These are phyloP conservation scores for Poliocrania exsul DNA, from an alignment of 2,797 vertebrate species.

Conservation along the genomic window DNA sequence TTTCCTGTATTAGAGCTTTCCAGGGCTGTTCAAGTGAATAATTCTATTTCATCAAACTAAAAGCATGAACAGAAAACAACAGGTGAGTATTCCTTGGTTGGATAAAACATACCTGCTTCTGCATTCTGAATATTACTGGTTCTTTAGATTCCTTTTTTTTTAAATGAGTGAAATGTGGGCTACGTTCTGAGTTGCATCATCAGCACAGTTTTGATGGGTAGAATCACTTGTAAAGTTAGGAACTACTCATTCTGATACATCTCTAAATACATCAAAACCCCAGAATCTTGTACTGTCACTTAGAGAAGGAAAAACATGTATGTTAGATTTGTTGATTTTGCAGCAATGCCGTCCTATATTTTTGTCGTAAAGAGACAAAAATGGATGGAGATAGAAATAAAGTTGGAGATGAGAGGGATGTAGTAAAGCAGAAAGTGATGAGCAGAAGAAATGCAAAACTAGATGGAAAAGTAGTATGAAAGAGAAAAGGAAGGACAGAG, in stretches of 20 bases:
- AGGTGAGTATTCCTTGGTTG: neutral
- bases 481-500: neutral
- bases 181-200: neutral
- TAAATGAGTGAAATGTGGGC: neutral
- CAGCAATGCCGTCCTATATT: neutral
- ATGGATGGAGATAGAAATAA: neutral
- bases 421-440: neutral
- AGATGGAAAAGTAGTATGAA: neutral
- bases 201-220: neutral
- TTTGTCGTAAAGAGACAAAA: neutral
- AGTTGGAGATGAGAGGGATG: neutral
- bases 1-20: neutral
- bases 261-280: neutral
- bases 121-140: neutral
- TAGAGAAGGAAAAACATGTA: neutral
- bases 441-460: neutral
- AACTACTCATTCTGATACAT: neutral
- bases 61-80: neutral
- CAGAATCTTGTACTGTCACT: neutral
- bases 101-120: neutral
- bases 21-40: neutral
- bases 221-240: neutral
- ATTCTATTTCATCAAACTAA: neutral
- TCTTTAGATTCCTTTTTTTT: neutral
- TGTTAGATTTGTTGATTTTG: neutral